Evolutionary conservation across 2,797 vertebrate species (phyloP).

Genomic region (Schizopygopsis malacanthus): DNA sequence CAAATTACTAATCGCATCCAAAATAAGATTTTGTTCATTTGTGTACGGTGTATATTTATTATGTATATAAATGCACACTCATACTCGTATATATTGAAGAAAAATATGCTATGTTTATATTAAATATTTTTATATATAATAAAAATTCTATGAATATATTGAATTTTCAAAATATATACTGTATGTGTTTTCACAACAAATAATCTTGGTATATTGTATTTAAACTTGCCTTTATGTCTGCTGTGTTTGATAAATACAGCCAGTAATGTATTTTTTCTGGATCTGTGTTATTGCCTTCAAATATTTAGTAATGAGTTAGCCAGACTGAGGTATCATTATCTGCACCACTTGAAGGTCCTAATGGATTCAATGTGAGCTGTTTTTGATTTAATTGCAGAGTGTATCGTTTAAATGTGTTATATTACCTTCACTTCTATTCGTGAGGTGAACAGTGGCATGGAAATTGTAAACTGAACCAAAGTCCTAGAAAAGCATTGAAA

Average conservation of each 20-base stretch:
- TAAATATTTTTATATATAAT: too few relatives aligned
- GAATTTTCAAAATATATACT: too few relatives aligned
- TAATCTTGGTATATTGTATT: background rate
- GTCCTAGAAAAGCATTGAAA: background rate
- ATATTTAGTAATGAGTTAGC: constrained; percentile 36
- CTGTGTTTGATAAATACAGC: background rate
- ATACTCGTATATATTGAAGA: too few relatives aligned
- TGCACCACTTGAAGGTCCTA: constrained; percentile 6
- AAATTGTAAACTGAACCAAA: constrained; percentile 30
- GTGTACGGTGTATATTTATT: too few relatives aligned
- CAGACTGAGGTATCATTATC: constrained; percentile 35
- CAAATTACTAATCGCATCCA: too few relatives aligned
- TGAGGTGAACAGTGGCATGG: background rate
- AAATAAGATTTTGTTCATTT: too few relatives aligned
- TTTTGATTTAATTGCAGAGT: constrained; percentile 44
- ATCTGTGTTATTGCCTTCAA: constrained; percentile 37
- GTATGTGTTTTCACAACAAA: background rate
- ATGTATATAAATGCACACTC: too few relatives aligned
- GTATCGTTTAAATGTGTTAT: constrained; percentile 26
- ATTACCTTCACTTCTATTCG: constrained; percentile 33
- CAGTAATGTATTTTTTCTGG: background rate
- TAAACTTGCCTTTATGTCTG: background rate
- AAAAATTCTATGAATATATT: too few relatives aligned
- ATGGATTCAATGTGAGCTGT: constrained; percentile 25
- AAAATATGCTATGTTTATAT: too few relatives aligned